phyloP scores from a whole-genome alignment of 2,888 invertebrate genomes.

The Dimorphilus gyrociliatus region DNA sequence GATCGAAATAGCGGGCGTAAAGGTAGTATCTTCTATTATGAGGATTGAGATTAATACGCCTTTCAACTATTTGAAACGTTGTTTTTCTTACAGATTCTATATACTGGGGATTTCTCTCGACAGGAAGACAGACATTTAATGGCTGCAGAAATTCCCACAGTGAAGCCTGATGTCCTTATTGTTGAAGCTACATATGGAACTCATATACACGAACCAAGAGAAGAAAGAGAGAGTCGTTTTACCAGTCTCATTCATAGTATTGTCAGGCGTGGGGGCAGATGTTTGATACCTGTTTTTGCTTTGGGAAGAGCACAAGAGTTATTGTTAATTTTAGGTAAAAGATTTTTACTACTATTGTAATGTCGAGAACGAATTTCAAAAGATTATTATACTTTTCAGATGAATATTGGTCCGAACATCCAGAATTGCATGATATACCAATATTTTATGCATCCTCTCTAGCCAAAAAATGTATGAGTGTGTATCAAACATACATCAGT shows the following conservation, averaged over 20 bases:
- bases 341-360: background rate
- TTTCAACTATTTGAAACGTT: conserved; percentile 4
- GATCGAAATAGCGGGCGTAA: conserved; percentile 98
- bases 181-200: conserved; percentile 97
- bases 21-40: conserved; percentile 35
- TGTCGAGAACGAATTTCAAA: background rate
- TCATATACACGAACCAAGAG: conserved; percentile 93
- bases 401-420: conserved; percentile 94
- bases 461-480: conserved; percentile 99
- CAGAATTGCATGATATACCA: conserved; percentile 90
- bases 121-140: conserved; percentile 97
- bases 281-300: conserved; percentile 95
- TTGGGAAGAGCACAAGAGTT: conserved; percentile 91
- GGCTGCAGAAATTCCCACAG: conserved; percentile 94
- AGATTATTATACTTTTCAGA: conserved; percentile 43
- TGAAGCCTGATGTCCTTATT: conserved; percentile 88
- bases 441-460: conserved; percentile 98
- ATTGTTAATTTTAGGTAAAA: conserved; percentile 61
- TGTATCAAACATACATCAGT: conserved; percentile 97
- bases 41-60: conserved; percentile 1
- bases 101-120: conserved; percentile 95
- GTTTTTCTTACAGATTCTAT: conserved; percentile 46
- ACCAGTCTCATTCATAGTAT: conserved; percentile 85
- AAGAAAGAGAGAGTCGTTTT: conserved; percentile 82
- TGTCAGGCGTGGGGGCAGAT: conserved; percentile 86